A percentile compares a stretch with the other conserved stretches of the same genome.
phyloP scores from a whole-genome alignment of 2,888 invertebrate species.

The Gerosis bhagava region DNA sequence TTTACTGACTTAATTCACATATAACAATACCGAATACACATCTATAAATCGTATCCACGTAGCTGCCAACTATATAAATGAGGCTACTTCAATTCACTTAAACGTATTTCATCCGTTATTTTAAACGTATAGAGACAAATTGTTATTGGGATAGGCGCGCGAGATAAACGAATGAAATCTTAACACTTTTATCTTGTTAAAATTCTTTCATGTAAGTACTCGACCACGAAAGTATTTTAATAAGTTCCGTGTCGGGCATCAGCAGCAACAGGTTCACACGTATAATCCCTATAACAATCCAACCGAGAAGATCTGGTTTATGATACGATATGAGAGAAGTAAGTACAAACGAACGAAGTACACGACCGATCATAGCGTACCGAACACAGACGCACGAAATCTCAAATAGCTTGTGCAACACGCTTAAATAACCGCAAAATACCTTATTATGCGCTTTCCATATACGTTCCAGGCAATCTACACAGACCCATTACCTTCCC shows the following conservation, averaged over 20 bases:
- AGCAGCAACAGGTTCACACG: constrained; percentile 59
- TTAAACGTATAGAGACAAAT: constrained; percentile 25
- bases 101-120: constrained; percentile 7
- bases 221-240: constrained; percentile 52
- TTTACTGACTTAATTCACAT: too few species aligned
- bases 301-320: constrained; percentile 68
- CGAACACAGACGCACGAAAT: constrained; percentile 70
- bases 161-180: constrained; percentile 26
- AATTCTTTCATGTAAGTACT: constrained; percentile 23
- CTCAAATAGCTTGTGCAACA: constrained; percentile 76
- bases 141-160: constrained; percentile 20
- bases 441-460: constrained; percentile 79
- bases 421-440: constrained; percentile 80
- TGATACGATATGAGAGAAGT: constrained; percentile 66
- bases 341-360: too few species aligned
- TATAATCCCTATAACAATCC: constrained; percentile 68
- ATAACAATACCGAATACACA: too few species aligned
- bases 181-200: constrained; percentile 30
- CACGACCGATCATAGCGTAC: constrained; percentile 57
- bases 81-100: constrained; percentile 14
- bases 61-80: constrained; percentile 6
- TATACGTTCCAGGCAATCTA: constrained; percentile 76
- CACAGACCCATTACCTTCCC: constrained; percentile 62
- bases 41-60: neutral
- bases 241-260: constrained; percentile 48